phyloP scores from a whole-genome alignment of 2,797 vertebrate species.

The Hydrophis major region DNA sequence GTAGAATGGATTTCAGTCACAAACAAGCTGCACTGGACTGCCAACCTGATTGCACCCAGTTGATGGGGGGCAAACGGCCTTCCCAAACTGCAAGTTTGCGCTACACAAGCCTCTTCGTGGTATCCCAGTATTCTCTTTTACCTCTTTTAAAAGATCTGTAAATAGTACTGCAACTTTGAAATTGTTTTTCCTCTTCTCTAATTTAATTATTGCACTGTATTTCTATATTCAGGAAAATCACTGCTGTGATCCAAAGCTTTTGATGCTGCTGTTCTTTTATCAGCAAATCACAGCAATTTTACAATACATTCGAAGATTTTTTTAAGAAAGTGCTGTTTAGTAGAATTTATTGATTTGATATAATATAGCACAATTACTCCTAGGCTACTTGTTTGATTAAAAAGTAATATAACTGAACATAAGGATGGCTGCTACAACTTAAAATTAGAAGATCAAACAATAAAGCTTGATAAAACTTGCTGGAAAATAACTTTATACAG shows the following conservation, averaged over 20 bases:
- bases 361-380: background rate
- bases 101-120: too few relatives aligned
- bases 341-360: background rate
- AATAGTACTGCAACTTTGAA: background rate
- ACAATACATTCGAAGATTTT: background rate
- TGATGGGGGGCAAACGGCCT: background rate
- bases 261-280: background rate
- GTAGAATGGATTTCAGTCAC: background rate
- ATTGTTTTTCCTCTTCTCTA: background rate
- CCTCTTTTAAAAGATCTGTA: too few relatives aligned
- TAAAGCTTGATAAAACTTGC: constrained; percentile 39
- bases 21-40: background rate
- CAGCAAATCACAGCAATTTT: background rate
- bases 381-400: background rate
- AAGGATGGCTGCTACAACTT: background rate
- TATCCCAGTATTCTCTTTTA: too few relatives aligned
- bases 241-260: background rate
- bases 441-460: background rate
- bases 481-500: background rate
- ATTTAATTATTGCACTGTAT: background rate
- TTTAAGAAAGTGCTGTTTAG: background rate
- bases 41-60: background rate
- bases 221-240: background rate
- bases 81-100: too few relatives aligned
- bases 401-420: background rate